phyloP scores from a whole-genome alignment of 30 jellyfish, hydroid and myxozoan genomes.

The Rhopilema esculentum region DNA sequence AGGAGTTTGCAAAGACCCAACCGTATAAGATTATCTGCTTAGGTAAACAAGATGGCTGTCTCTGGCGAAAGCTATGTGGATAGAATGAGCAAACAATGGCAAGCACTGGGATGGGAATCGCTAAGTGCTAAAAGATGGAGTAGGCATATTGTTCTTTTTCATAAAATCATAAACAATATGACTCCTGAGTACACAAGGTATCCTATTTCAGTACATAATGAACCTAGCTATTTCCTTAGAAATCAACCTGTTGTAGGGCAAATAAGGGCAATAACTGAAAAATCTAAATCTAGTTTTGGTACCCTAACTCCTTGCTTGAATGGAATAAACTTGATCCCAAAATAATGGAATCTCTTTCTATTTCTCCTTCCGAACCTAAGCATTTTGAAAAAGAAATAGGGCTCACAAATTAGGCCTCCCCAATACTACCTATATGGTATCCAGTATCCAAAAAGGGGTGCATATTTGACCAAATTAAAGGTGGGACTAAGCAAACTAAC shows the following conservation, averaged over 20 bases:
- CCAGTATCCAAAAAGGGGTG: neutral
- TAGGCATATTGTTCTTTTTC: neutral
- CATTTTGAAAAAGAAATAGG: neutral
- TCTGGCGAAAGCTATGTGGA: too few relatives aligned
- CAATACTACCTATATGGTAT: slow-evolving; percentile 1
- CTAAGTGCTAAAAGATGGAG: neutral
- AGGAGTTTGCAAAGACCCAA: too few relatives aligned
- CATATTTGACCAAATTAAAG: neutral
- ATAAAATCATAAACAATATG: neutral
- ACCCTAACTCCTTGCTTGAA: neutral
- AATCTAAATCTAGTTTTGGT: neutral
- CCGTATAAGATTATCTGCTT: too few relatives aligned
- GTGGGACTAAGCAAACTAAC: slow-evolving; percentile 13
- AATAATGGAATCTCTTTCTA: neutral
- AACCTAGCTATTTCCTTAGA: neutral
- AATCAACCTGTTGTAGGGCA: neutral
- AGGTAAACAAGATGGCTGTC: too few relatives aligned
- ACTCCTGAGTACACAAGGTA: slow-evolving; percentile 4
- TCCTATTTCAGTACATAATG: neutral
- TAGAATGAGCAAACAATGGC: too few relatives aligned
- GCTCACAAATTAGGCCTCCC: slow-evolving; percentile 13
- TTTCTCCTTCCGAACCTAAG: too few relatives aligned
- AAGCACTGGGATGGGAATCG: slow-evolving; percentile 1
- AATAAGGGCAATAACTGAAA: neutral
- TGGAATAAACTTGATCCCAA: neutral